Conservation (phyloP, 2,113 vertebrate species). For the Tragelaphus scriptus region DNA sequence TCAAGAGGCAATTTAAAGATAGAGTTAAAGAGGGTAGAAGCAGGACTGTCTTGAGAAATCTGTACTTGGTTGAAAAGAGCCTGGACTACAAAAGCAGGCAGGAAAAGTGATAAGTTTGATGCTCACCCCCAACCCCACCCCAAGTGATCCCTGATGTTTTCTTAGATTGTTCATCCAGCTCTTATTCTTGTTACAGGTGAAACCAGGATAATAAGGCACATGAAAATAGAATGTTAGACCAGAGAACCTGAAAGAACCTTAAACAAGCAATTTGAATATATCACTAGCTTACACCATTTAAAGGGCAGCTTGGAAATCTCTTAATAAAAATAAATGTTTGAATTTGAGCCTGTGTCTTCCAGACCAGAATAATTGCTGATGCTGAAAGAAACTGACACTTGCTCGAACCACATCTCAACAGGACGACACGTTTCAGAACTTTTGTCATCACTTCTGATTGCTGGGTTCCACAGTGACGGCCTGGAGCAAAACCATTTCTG, state of each 20-base stretch:
- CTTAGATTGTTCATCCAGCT: not conserved
- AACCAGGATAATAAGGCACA: not conserved
- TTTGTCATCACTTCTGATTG: not conserved
- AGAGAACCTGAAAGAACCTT: not conserved
- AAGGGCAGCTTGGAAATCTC: not conserved
- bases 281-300: not conserved
- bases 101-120: no score
- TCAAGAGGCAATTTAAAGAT: not conserved
- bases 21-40: not conserved
- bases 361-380: not conserved
- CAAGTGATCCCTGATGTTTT: not conserved
- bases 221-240: not conserved
- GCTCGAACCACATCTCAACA: not conserved
- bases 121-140: not conserved
- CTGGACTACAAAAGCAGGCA: not conserved
- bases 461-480: not conserved
- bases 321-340: not conserved
- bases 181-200: not conserved
- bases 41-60: fast-evolving
- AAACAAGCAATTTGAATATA: not conserved
- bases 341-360: not conserved
- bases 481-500: not conserved
- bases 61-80: not conserved
- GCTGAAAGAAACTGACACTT: not conserved
- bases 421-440: not conserved